Base-by-base conservation (phyloP, 2,888 invertebrate genomes). In the Agrotis clavis region DNA sequence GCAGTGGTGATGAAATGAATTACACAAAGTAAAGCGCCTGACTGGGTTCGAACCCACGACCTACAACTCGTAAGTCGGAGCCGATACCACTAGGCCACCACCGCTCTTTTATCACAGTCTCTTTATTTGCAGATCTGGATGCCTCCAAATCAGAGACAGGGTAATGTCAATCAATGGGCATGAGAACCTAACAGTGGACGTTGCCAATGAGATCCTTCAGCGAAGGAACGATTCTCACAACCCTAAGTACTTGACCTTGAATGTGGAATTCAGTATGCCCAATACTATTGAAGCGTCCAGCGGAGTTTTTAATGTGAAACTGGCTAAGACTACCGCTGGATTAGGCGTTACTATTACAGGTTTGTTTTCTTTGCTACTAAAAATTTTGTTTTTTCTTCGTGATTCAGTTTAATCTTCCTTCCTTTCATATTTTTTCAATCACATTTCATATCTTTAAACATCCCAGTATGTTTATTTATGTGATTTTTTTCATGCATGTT, bases 331-430 rank as follows among this genome's bases (percentile, higher is more conserved):
- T 45, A 97, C 98, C 53, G 97, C 97, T 41, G 98, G 98, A 6
- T 96, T 99, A 18, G 99, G 99, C 4, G 97, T 99, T 53, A 99
- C 98, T n/a, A 98, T 99, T 11, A 98, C 98, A 90, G 98, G 98
- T 97, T 94, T 21, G 66, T 69, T 47, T 9, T 13, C 11, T 18
- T 13, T 3, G n/a, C 14, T 13, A 0, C 6, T 4, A 1, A 18
- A 53, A 11, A 9, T 16, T 25, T 16, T n/a, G 1, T 9, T 21
- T 50, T 19, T 1, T 56, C 7, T 45, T 35, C 1, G 6, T 53
- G 4, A 11, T 50, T 1, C 14, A 21, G 6, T 48, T 41, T 9
- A 14, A 9, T 54, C 18, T 69, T 77, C 25, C 30, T 19, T 74
- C 5, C 1, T 14, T 7, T 0, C 1, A 47, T 48, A 48, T 6